Base-by-base conservation (phyloP, 2,888 invertebrate genomes). In the Aphidius colemani region DNA sequence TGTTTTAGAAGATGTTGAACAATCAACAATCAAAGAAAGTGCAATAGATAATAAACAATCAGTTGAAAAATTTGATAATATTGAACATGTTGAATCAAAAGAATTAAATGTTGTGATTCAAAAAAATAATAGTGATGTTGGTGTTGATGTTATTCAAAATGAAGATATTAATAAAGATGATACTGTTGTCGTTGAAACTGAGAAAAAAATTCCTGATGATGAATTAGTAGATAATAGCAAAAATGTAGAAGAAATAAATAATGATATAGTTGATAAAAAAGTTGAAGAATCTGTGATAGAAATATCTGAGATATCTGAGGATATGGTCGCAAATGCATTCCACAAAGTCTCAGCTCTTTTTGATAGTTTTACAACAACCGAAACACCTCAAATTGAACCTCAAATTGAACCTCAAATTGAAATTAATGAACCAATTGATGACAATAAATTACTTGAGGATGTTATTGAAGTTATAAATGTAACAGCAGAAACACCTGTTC, bases 11-110 rank as follows among this genome's bases (percentile, higher is more conserved):
- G 44, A 13, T 53, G 46, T 57, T 18, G 18, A 59, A 41, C 49
- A 43, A 30, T 30, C 30, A 30, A 30, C 30, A 30, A 30, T 30
- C 3, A 30, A 13, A 8, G 39, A 30, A 55, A 30, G 1, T 41
- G 41, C 7, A n/a, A 43, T 77, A 6, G 76, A 77, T 41, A 77
- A 30, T 30, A 30, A 30, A 30, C 30, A 30, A 30, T 0, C 30
- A 30, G 30, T 5, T 30, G 30, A 30, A 30, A 30, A 30, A 30
- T 30, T 30, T 5, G 30, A 30, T 30, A 30, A 3, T 30, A 2
- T 30, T 30, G 30, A 30, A 30, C 4, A 30, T 5, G 5, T 30
- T 30, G 5, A 30, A 5, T 0, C 30, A 30, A 5, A 30, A 30
- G 5, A 30, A 30, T 30, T 30, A 5, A 30, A 30, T 30, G 30